A percentile compares a stretch with the other conserved stretches of the same genome.
Evolutionary conservation across 2,888 invertebrate species (phyloP).

Genomic region (Agrochola litura): DNA sequence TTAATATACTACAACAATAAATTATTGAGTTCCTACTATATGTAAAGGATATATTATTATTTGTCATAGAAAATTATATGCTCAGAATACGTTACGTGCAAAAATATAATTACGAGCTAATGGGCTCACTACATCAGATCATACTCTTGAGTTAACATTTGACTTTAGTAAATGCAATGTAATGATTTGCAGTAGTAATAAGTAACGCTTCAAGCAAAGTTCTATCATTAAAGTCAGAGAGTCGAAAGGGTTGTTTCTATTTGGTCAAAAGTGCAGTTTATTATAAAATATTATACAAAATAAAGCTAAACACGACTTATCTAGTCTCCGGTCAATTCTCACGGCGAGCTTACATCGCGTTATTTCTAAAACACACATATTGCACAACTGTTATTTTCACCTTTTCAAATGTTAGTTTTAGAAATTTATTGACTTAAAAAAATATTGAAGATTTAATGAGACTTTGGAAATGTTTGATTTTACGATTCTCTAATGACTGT

Average conservation of each 20-base stretch:
- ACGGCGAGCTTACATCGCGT: neutral
- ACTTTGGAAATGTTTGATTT: neutral
- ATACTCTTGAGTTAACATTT: neutral
- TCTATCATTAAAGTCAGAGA: conserved; percentile 24
- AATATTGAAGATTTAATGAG: neutral
- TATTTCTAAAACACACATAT: conserved; percentile 4
- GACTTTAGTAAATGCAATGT: conserved; percentile 10
- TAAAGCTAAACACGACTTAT: conserved; percentile 26
- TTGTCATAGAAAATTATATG: conserved; percentile 21
- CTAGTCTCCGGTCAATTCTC: neutral
- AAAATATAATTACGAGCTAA: conserved; percentile 41
- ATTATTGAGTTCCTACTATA: conserved; percentile 21
- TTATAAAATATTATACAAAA: conserved; percentile 20
- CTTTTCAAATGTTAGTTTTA: neutral
- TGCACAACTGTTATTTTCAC: conserved; percentile 4
- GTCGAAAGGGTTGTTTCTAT: conserved; percentile 20
- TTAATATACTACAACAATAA: conserved; percentile 38
- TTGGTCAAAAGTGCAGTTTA: conserved; percentile 49
- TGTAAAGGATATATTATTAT: conserved; percentile 15
- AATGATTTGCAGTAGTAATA: conserved; percentile 1
- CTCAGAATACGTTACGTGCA: conserved; percentile 14
- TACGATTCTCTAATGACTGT: neutral
- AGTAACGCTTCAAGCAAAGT: conserved; percentile 22
- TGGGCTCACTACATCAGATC: conserved; percentile 29
- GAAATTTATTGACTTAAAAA: neutral